Conservation (phyloP, 2,113 vertebrate genomes). For the Barnardius zonarius region DNA sequence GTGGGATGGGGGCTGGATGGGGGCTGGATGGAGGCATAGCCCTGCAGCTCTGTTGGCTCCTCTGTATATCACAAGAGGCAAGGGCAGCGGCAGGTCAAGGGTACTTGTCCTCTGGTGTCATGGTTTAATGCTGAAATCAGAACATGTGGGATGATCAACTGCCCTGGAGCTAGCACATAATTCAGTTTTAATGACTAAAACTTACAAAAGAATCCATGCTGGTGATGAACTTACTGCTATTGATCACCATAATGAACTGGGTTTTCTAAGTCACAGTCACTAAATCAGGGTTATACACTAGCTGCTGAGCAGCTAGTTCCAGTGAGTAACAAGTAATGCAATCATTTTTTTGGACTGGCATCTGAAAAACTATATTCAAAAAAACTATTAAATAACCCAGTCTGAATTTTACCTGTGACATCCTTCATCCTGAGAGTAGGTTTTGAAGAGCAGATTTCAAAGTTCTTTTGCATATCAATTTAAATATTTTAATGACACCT, state of each 20-base stretch:
- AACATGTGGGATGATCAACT: background rate
- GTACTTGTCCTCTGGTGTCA: background rate
- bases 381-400: background rate
- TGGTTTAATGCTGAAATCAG: background rate
- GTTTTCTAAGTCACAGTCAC: background rate
- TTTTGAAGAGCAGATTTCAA: background rate
- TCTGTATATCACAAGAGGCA: background rate
- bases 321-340: background rate
- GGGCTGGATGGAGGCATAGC: background rate
- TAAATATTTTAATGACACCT: background rate
- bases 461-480: background rate
- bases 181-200: slow-evolving; percentile 19
- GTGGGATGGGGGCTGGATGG: background rate
- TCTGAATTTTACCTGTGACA: background rate
- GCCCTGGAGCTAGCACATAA: background rate
- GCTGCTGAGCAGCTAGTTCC: background rate
- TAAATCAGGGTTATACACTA: background rate
- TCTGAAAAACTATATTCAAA: background rate
- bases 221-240: background rate
- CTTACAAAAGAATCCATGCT: background rate
- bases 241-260: background rate
- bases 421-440: background rate
- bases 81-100: background rate
- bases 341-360: background rate
- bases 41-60: background rate